These are phyloP conservation scores for Vireo altiloquus DNA, from an alignment of 2,113 vertebrate genomes.

Conservation along the genomic window DNA sequence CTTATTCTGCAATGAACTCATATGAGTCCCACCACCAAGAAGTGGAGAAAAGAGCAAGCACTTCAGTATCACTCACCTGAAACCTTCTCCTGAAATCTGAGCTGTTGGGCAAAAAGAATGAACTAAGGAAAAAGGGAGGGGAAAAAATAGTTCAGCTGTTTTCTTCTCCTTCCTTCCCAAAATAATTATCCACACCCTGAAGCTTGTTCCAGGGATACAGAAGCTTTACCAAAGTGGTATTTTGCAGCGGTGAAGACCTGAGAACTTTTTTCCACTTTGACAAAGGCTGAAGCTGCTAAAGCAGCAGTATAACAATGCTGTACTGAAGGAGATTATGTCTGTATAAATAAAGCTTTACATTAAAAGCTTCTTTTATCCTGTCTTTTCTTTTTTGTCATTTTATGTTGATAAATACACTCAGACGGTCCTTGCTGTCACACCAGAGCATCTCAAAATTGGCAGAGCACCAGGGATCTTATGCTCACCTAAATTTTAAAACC, in stretches of 20 bases:
- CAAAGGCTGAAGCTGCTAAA: background rate
- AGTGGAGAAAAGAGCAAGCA: background rate
- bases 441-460: background rate
- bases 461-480: background rate
- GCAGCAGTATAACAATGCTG: background rate
- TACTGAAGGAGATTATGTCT: background rate
- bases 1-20: background rate
- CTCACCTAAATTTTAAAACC: background rate
- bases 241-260: accelerated
- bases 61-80: background rate
- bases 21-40: accelerated
- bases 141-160: background rate
- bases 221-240: background rate
- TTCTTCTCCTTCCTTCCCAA: background rate
- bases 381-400: background rate
- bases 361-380: background rate
- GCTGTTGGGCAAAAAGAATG: background rate
- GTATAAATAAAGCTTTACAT: background rate
- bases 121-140: background rate
- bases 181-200: background rate
- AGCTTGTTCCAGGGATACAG: background rate
- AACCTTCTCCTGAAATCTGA: background rate
- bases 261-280: background rate
- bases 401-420: background rate
- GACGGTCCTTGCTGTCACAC: background rate